Conservation (phyloP, 2,888 invertebrate genomes). For the Mythimna impura region DNA sequence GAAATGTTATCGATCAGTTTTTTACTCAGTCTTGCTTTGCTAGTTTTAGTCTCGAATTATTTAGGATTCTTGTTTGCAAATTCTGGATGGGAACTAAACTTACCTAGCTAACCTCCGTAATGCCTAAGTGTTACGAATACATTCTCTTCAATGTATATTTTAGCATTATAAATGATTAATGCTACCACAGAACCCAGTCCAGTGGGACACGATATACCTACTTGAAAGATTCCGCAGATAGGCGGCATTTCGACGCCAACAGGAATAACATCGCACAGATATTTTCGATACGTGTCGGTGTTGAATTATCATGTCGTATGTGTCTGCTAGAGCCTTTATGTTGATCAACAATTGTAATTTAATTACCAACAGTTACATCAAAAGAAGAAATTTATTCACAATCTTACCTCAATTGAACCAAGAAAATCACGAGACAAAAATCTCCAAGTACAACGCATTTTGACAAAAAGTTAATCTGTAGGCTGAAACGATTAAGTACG, state of each 20-base stretch:
- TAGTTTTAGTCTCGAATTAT: not conserved
- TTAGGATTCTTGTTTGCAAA: not conserved
- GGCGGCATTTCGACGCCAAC: too few species aligned
- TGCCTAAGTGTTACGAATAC: not conserved
- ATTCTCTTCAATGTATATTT: not conserved
- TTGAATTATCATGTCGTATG: too few species aligned
- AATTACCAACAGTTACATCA: too few species aligned
- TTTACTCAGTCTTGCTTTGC: not conserved
- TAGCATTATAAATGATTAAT: not conserved
- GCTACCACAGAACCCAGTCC: too few species aligned
- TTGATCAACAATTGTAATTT: not conserved
- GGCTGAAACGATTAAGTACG: constrained; percentile 71
- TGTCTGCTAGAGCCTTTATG: not conserved
- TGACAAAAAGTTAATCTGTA: constrained; percentile 62
- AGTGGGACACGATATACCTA: too few species aligned
- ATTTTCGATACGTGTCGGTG: too few species aligned
- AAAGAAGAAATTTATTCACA: not conserved
- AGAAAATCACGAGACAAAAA: constrained; percentile 24
- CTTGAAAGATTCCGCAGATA: too few species aligned
- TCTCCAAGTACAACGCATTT: constrained; percentile 37
- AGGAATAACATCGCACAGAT: too few species aligned
- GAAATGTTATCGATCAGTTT: not conserved
- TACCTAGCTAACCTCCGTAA: not conserved
- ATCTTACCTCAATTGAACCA: not conserved
- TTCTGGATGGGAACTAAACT: not conserved